These are phyloP conservation scores for Carcina quercana DNA, from an alignment of 2,888 invertebrate genomes.

Conservation along the genomic window DNA sequence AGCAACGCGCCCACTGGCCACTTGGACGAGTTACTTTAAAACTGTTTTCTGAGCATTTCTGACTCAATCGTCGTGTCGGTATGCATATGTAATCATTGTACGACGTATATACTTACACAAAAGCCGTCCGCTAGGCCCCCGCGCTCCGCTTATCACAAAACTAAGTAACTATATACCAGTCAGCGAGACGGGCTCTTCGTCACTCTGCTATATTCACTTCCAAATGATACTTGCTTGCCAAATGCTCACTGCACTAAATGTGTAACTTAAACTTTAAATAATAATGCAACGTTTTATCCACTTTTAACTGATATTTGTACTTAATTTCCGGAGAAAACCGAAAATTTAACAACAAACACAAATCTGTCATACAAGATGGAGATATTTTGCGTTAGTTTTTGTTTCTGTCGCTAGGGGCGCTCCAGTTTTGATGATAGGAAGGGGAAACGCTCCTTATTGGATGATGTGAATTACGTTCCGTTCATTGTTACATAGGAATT, in stretches of 20 bases:
- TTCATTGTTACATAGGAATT: too few relatives aligned
- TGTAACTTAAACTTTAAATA: constrained; percentile 22
- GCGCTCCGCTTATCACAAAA: constrained; percentile 73
- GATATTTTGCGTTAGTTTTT: constrained; percentile 73
- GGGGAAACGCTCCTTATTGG: constrained; percentile 48
- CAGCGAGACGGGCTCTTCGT: constrained; percentile 66
- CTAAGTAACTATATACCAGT: constrained; percentile 74
- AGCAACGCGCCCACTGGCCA: constrained; percentile 45
- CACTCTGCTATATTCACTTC: constrained; percentile 50
- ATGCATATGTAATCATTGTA: constrained; percentile 36
- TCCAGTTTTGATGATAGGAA: constrained; percentile 34
- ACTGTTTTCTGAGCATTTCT: constrained; percentile 57
- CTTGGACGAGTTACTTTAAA: constrained; percentile 44
- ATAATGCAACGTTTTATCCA: constrained; percentile 33
- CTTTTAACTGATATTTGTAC: constrained; percentile 43
- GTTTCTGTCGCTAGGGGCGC: constrained; percentile 64
- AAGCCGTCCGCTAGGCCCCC: constrained; percentile 62
- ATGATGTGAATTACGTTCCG: constrained; percentile 36
- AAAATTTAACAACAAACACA: constrained; percentile 73
- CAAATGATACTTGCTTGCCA: constrained; percentile 29
- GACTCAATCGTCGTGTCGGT: constrained; percentile 41
- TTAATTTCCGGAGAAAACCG: constrained; percentile 53
- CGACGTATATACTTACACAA: constrained; percentile 60
- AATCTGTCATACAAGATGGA: constrained; percentile 80
- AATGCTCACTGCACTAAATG: constrained; percentile 28